Evolutionary conservation across 2,888 invertebrate genomes (phyloP).

Genomic region (Trichogramma evanescens): DNA sequence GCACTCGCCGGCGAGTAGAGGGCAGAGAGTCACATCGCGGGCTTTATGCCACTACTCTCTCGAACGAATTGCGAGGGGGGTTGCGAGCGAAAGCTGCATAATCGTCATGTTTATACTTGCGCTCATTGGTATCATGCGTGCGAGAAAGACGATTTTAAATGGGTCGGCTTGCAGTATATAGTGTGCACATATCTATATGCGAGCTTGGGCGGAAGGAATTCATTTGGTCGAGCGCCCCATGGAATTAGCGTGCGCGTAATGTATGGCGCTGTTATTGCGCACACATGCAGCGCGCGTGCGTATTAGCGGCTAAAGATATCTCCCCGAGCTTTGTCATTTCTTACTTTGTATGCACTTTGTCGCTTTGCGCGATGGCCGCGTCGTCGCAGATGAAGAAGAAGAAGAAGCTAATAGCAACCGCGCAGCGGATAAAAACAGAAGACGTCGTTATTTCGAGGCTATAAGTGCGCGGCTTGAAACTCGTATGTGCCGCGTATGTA

Average conservation of each 20-base stretch:
- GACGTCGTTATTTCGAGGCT: too few relatives aligned
- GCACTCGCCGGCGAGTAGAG: neutral
- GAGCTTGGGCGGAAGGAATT: conserved; percentile 25
- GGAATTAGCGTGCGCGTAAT: conserved; percentile 22
- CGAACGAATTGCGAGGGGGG: conserved; percentile 21
- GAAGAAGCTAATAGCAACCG: too few relatives aligned
- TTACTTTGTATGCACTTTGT: too few relatives aligned
- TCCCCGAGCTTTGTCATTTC: too few relatives aligned
- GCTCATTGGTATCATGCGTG: conserved; percentile 24
- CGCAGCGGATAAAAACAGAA: too few relatives aligned
- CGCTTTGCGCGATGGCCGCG: too few relatives aligned
- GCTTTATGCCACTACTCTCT: conserved; percentile 4
- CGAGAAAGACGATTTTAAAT: conserved; percentile 26
- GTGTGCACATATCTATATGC: too few relatives aligned
- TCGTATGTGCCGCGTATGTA: too few relatives aligned
- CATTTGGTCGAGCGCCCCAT: conserved; percentile 23
- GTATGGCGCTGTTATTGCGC: conserved; percentile 5
- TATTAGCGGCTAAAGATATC: too few relatives aligned
- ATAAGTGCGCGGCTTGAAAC: too few relatives aligned
- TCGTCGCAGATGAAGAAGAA: too few relatives aligned
- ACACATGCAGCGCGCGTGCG: too few relatives aligned
- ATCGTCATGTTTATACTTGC: conserved; percentile 31
- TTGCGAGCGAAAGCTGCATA: conserved; percentile 11
- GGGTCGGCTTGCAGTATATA: conserved; percentile 12
- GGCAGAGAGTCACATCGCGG: neutral